Percentiles rank a stretch among this genome's conserved stretches.
These are phyloP conservation scores for Gisinianus flammeolus DNA, from an alignment of 2,888 invertebrate genomes.

Conservation along the genomic window DNA sequence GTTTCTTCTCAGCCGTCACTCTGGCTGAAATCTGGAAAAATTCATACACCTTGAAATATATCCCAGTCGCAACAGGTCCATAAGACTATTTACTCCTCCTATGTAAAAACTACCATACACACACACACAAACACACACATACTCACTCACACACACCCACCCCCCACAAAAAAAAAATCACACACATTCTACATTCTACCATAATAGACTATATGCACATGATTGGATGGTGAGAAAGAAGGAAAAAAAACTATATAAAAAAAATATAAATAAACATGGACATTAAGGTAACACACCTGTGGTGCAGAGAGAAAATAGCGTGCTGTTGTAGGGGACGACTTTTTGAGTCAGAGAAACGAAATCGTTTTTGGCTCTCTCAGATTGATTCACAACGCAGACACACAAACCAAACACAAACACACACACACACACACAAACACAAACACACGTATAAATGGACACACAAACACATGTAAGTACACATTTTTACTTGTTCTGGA, in stretches of 20 bases:
- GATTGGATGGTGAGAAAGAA: constrained; percentile 1
- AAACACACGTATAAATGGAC: too few species aligned
- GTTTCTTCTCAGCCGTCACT: constrained; percentile 93
- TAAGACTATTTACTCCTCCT: constrained; percentile 43
- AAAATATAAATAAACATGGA: neutral
- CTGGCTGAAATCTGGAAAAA: constrained; percentile 96
- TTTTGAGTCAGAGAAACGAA: neutral
- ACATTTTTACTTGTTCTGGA: too few species aligned
- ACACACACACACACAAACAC: neutral
- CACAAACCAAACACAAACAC: neutral
- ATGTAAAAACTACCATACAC: neutral
- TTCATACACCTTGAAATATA: constrained; percentile 71
- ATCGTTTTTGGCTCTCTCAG: neutral
- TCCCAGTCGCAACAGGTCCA: constrained; percentile 58
- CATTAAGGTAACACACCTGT: constrained; percentile 29
- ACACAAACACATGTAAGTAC: too few species aligned
- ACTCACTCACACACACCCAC: neutral
- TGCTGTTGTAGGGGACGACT: constrained; percentile 23
- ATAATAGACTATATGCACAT: constrained; percentile 17
- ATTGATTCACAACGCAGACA: neutral
- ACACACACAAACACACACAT: neutral
- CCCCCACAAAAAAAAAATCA: too few species aligned
- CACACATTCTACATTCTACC: neutral
- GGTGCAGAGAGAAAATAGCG: constrained; percentile 28
- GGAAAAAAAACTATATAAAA: neutral